Base-by-base conservation (phyloP, 1,140 invertebrate genomes). In the Heliconius nattereri region DNA sequence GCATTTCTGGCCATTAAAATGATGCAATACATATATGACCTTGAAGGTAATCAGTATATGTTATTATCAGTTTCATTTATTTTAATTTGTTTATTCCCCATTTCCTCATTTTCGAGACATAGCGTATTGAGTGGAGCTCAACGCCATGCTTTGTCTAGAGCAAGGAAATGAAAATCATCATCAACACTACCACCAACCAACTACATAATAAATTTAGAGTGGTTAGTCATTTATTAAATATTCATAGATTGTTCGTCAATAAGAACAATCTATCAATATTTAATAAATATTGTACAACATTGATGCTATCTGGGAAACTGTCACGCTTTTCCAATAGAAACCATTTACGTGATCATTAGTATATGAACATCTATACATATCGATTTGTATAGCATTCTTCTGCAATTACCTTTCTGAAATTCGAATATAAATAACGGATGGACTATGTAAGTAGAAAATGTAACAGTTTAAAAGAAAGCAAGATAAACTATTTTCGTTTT, bases 311-410 rank as follows among this genome's bases (percentile, higher is more conserved):
- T 66, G 26, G 9, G 23, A 66, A 66, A 66, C 13, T 66, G 26
- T 66, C 60, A 66, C 60, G 60, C 57, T 66, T 66, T 60, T 29
- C 60, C 23, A 26, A 66, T 66, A 29, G 60, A 66, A 66, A 7
- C 60, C 60, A 66, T 66, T 66, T 29, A 26, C 26, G 11, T 66
- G 60, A 29, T 66, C 23, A 66, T 26, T 66, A 16, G 29, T n/a
- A 29, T 66, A 16, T 23, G 32, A 32, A 32, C 6, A 32, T 32
- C 32, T 32, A 26, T 66, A 26, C 13, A 29, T 29, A 66, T 29
- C 60, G 60, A 66, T 66, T 66, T 29, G 29, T 26, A 66, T 11
- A 29, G 23, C 8, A 29, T 29, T 29, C 8, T 66, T 3, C 54
- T 23, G n/a, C 3, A n/a, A n/a, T 29, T 66, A 26, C 60, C 13